Evolutionary conservation across 2,113 vertebrate species (phyloP).

Genomic region (Elaphurus davidianus): DNA sequence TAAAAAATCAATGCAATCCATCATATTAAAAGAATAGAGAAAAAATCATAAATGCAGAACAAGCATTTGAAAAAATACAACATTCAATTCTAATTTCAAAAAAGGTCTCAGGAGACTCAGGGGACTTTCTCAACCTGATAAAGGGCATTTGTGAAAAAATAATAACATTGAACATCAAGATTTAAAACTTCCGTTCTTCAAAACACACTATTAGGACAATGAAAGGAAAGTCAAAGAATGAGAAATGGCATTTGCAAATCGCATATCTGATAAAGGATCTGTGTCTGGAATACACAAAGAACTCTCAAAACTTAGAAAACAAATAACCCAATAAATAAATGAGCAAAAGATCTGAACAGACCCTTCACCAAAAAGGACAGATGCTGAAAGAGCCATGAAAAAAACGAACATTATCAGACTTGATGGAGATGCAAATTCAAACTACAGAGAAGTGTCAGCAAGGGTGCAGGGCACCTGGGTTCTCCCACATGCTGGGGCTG

Average conservation of each 20-base stretch:
- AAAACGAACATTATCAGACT: not conserved
- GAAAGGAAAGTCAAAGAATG: not conserved
- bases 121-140: not conserved
- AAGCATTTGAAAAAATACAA: slow-evolving; percentile 25
- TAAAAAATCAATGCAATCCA: not conserved
- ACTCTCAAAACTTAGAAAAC: not conserved
- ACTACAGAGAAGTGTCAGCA: not conserved
- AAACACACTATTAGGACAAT: not conserved
- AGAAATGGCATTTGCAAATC: not conserved
- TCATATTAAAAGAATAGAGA: not conserved
- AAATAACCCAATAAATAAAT: not conserved
- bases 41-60: not conserved
- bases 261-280: not conserved
- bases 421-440: not conserved
- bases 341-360: not conserved
- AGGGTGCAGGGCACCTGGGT: not conserved
- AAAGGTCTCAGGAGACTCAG: not conserved
- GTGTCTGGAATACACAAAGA: not conserved
- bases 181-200: slow-evolving; percentile 7
- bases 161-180: not conserved
- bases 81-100: not conserved
- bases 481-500: not conserved
- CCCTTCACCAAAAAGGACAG: not conserved
- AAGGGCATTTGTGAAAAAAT: not conserved
- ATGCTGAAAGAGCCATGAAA: not conserved